phyloP scores from a whole-genome alignment of 2,888 invertebrate species.

The Diloba caeruleocephala region DNA sequence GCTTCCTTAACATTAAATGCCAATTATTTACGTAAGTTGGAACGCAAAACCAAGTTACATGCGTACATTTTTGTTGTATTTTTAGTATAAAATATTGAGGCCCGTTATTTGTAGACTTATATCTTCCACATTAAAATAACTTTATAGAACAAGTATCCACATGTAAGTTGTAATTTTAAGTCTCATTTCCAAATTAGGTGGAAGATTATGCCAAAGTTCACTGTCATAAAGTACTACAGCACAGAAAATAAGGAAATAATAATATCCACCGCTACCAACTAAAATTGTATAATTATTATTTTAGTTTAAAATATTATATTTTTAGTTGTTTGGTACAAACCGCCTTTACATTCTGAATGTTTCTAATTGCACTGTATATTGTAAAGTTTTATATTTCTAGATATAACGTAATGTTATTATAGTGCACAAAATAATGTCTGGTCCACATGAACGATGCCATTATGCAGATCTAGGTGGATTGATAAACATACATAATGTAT shows the following conservation, averaged over 20 bases:
- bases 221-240: slow-evolving; percentile 44
- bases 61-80: slow-evolving; percentile 34
- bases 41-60: slow-evolving; percentile 40
- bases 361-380: slow-evolving; percentile 68
- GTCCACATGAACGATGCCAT: slow-evolving; percentile 38
- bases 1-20: slow-evolving; percentile 73
- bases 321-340: slow-evolving; percentile 62
- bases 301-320: slow-evolving; percentile 52
- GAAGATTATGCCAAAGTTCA: slow-evolving; percentile 58
- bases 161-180: slow-evolving; percentile 51
- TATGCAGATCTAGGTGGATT: slow-evolving; percentile 33
- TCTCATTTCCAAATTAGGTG: slow-evolving; percentile 50
- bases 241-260: slow-evolving; percentile 31
- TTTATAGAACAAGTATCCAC: slow-evolving; percentile 24
- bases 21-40: slow-evolving; percentile 60
- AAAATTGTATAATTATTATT: slow-evolving; percentile 39
- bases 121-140: slow-evolving; percentile 51
- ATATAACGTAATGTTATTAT: slow-evolving; percentile 73
- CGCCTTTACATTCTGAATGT: slow-evolving; percentile 64
- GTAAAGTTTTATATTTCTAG: slow-evolving; percentile 76
- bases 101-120: slow-evolving; percentile 42
- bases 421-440: slow-evolving; percentile 79
- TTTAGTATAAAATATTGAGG: slow-evolving; percentile 43
- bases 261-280: slow-evolving; percentile 52
- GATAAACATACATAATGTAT: slow-evolving; percentile 67